phyloP scores from a whole-genome alignment of 2,888 invertebrate species.

The Drosophila affinis region DNA sequence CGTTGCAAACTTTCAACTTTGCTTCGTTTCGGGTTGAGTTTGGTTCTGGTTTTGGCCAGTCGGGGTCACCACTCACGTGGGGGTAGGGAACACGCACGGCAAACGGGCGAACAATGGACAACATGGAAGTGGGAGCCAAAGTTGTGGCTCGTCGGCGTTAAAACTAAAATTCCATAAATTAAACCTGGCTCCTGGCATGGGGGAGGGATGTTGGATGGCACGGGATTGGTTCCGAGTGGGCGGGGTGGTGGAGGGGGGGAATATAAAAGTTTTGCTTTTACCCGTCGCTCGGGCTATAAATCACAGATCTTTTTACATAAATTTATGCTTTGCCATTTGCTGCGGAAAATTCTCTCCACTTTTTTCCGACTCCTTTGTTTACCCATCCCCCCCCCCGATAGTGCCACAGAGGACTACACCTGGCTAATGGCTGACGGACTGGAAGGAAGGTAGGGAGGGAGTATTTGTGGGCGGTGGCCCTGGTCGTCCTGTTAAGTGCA shows the following conservation, averaged over 20 bases:
- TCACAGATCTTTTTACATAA: conserved; percentile 84
- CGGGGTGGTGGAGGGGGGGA: conserved; percentile 35
- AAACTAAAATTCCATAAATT: conserved; percentile 83
- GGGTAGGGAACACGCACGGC: conserved; percentile 53
- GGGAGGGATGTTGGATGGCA: neutral
- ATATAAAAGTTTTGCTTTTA: conserved; percentile 77
- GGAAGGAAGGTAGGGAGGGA: neutral
- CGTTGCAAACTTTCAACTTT: conserved; percentile 68
- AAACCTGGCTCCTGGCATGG: conserved; percentile 61
- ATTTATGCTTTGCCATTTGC: conserved; percentile 82
- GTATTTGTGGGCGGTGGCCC: conserved; percentile 18
- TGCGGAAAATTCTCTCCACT: conserved; percentile 50
- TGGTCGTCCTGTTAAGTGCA: conserved; percentile 64
- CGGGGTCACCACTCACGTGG: conserved; percentile 40
- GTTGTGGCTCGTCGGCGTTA: conserved; percentile 63
- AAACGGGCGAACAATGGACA: conserved; percentile 34
- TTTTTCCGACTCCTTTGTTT: conserved; percentile 49
- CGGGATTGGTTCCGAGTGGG: no score
- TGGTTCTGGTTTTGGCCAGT: conserved; percentile 10
- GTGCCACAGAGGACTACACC: conserved; percentile 4
- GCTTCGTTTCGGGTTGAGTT: conserved; percentile 27
- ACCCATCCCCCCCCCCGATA: no score
- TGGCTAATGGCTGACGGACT: conserved; percentile 35
- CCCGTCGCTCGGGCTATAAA: conserved; percentile 74
- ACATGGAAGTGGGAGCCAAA: conserved; percentile 51